Percentiles rank a stretch among this genome's conserved stretches.
These are phyloP conservation scores for Calcarius lapponicus DNA, from an alignment of 2,797 vertebrate species.

Conservation along the genomic window DNA sequence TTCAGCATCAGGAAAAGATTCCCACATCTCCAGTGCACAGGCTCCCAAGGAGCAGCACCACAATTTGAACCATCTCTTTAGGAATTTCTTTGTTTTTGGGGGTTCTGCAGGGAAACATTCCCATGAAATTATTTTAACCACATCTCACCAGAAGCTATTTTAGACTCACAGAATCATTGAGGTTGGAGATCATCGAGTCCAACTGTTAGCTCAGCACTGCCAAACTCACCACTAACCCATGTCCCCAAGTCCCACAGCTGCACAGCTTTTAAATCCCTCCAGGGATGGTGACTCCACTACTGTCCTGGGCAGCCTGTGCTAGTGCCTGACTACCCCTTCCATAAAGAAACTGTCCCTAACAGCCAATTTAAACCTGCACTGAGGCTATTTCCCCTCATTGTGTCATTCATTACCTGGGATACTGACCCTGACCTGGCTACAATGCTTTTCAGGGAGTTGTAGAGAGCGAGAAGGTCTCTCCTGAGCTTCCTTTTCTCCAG, in stretches of 20 bases:
- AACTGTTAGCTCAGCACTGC: background rate
- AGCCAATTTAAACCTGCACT: background rate
- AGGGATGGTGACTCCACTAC: background rate
- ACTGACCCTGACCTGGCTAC: background rate
- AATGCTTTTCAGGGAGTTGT: background rate
- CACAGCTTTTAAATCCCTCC: background rate
- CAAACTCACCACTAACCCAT: background rate
- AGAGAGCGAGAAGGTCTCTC: fast-evolving
- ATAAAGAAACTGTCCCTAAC: background rate
- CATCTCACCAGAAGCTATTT: background rate
- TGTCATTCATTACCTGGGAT: background rate
- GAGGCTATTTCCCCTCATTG: background rate
- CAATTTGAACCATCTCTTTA: background rate
- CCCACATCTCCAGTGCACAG: background rate
- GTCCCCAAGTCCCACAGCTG: too few relatives aligned
- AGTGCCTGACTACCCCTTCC: background rate
- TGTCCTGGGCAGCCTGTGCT: background rate
- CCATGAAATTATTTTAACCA: background rate
- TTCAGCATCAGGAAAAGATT: background rate
- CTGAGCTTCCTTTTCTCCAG: background rate
- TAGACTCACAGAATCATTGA: background rate
- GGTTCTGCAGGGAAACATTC: background rate
- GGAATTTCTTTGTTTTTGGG: background rate
- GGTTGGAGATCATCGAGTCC: background rate
- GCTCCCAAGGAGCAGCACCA: background rate